Evolutionary conservation across 2,113 vertebrate genomes (phyloP), one percentile per base, ranked within the genome.

Genomic region (Caranx ignobilis): DNA sequence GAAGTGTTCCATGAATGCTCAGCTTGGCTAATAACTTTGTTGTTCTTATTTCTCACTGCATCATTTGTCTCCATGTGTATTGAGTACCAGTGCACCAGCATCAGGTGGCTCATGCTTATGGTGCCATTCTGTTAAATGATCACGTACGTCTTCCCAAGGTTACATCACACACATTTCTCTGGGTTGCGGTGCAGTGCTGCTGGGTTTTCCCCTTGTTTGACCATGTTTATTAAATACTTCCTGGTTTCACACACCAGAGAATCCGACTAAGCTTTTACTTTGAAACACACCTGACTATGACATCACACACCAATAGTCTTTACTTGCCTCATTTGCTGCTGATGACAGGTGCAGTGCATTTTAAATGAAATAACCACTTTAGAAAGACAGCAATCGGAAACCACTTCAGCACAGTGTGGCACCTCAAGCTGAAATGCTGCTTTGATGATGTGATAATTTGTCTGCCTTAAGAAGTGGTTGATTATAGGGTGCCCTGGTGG

Each of bases 141-240:
- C 26, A 43, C 6, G 9, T n/a, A 26, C 56, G 59, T 39, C 73
- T 72, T 47, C 50, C 31, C 15, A 65, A n/a, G 16, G 35, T 45
- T 63, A 31, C 45, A 62, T 61, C n/a, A 43, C 75, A 72, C 50
- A 37, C n/a, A 50, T 7, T 64, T 62, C 41, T 56, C 11, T 39
- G 10, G 19, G 11, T 55, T 56, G 21, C 2, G 6, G 43, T 47
- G 5, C n/a, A 47, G 62, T 5, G 16, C 26, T 37, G 16, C 26
- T 37, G 26, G 19, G n/a, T 47, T 54, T 16, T 32, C 8, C n/a
- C 41, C 50, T 26, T 60, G 8, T 66, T 39, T 61, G 41, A 48
- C 11, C 7, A 6, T 41, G 48, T 18, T 72, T 19, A 69, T 88
- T 74, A 37, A 62, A 67, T 47, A 57, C 56, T 68, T 48, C 52